These are phyloP conservation scores for Enteromius paludinosus DNA, from an alignment of 2,797 vertebrate species.

Conservation along the genomic window DNA sequence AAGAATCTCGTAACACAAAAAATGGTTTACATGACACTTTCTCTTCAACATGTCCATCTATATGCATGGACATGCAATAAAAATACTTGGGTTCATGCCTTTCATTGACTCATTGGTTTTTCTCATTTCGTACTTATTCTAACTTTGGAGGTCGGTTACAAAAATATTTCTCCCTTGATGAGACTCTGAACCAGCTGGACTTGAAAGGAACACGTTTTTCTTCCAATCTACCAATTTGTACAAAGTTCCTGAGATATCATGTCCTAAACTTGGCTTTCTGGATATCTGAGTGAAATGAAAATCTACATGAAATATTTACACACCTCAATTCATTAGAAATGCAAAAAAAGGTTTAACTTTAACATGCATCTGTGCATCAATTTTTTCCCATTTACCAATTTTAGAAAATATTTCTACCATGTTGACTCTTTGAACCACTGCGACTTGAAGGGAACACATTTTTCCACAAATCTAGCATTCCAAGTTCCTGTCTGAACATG, in stretches of 20 bases:
- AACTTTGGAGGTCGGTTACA: not conserved
- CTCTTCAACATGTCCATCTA: not conserved
- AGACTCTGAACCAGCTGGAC: not conserved
- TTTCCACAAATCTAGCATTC: not conserved
- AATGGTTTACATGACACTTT: not conserved
- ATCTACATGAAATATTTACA: not conserved
- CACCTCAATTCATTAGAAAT: not conserved
- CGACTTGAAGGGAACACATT: not conserved
- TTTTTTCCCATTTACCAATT: not conserved
- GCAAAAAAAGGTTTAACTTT: not conserved
- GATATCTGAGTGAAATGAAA: not conserved
- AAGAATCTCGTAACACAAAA: slow-evolving; percentile 7
- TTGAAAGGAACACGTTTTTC: not conserved
- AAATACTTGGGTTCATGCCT: not conserved
- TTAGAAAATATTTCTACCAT: not conserved
- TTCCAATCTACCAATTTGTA: not conserved
- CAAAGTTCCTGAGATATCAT: not conserved
- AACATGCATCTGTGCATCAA: not conserved
- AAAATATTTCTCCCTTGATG: not conserved
- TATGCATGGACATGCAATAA: not conserved
- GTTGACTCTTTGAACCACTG: not conserved
- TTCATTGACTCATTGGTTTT: not conserved
- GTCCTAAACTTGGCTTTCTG: not conserved
- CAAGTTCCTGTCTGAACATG: not conserved
- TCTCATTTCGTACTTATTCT: not conserved